These are phyloP conservation scores for Minunthozetes semirufus DNA, from an alignment of 2,888 invertebrate genomes.

Conservation along the genomic window DNA sequence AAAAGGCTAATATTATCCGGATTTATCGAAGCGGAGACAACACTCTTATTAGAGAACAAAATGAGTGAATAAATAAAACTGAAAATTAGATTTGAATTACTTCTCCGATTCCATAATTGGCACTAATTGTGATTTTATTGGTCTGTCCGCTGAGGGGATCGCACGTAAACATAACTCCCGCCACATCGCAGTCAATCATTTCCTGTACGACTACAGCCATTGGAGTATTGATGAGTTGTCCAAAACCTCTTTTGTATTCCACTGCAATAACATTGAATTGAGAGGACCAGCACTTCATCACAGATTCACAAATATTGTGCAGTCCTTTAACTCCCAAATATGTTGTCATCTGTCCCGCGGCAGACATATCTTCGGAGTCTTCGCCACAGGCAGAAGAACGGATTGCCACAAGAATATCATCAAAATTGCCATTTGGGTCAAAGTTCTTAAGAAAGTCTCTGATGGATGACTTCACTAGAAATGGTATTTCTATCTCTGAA, in stretches of 20 bases:
- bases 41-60: neutral
- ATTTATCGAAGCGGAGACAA: constrained; percentile 69
- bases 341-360: constrained; percentile 31
- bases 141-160: constrained; percentile 68
- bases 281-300: constrained; percentile 53
- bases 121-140: constrained; percentile 61
- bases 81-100: too few species aligned
- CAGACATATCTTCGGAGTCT: constrained; percentile 25
- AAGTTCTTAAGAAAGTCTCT: neutral
- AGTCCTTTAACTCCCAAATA: constrained; percentile 15
- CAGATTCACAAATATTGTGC: neutral
- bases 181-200: constrained; percentile 60
- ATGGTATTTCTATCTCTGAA: neutral
- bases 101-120: constrained; percentile 71
- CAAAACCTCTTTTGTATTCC: constrained; percentile 69
- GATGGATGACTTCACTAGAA: neutral
- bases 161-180: constrained; percentile 72
- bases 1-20: constrained; percentile 60
- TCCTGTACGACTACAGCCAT: constrained; percentile 75
- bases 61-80: too few species aligned
- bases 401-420: constrained; percentile 43
- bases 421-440: neutral
- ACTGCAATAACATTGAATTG: constrained; percentile 68
- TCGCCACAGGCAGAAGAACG: constrained; percentile 48
- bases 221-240: constrained; percentile 59